phyloP scores from a whole-genome alignment of 2,888 invertebrate genomes.

The Cetonia aurata region DNA sequence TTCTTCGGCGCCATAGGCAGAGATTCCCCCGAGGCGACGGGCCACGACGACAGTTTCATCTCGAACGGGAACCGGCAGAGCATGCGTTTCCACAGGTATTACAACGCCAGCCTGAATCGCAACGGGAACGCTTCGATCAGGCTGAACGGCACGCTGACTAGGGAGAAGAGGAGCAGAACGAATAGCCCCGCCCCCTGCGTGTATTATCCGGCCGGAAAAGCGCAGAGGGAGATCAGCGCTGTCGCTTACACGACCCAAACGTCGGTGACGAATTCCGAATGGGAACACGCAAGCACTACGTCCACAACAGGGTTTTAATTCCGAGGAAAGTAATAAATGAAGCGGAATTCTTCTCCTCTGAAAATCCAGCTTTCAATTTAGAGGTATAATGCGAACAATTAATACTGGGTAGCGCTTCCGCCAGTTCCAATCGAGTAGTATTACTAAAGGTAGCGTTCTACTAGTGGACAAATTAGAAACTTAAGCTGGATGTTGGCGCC shows the following conservation, averaged over 20 bases:
- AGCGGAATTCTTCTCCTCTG: neutral
- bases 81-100: constrained; percentile 73
- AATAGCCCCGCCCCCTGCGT: constrained; percentile 69
- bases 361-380: neutral
- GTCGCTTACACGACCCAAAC: constrained; percentile 61
- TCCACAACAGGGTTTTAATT: constrained; percentile 40
- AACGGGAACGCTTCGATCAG: constrained; percentile 59
- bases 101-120: constrained; percentile 66
- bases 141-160: constrained; percentile 51
- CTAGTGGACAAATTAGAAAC: too few species aligned
- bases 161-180: constrained; percentile 54
- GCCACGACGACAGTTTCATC: constrained; percentile 84
- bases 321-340: neutral
- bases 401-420: neutral
- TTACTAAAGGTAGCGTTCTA: too few species aligned
- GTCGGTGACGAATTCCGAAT: constrained; percentile 53
- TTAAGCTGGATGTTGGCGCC: too few species aligned
- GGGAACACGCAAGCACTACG: constrained; percentile 47
- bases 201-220: constrained; percentile 69
- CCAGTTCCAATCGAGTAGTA: too few species aligned
- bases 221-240: constrained; percentile 56
- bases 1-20: constrained; percentile 69
- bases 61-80: constrained; percentile 84
- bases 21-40: constrained; percentile 78
- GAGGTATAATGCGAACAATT: neutral